Evolutionary conservation across 2,888 invertebrate species (phyloP).

Genomic region (Luperina testacea): DNA sequence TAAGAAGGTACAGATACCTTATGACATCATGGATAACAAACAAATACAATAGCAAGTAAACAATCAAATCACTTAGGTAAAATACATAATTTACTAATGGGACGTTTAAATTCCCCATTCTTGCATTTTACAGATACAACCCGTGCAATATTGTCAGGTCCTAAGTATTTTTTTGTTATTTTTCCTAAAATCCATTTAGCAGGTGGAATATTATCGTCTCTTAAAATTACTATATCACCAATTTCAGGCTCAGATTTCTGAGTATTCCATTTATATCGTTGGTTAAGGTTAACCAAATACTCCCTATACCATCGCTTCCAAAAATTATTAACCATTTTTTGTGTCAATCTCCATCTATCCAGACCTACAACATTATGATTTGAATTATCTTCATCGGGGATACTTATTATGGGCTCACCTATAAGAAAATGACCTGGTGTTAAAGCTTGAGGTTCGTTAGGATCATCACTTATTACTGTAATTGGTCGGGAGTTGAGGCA

Average conservation of each 20-base stretch:
- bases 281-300: not conserved
- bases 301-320: not conserved
- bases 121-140: conserved; percentile 3
- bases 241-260: not conserved
- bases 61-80: not conserved
- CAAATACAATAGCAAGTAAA: not conserved
- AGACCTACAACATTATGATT: not conserved
- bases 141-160: not conserved
- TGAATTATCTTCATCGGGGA: not conserved
- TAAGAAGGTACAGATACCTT: no score
- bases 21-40: no score
- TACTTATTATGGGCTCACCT: not conserved
- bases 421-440: not conserved
- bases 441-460: not conserved
- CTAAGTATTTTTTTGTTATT: not conserved
- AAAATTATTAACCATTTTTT: not conserved
- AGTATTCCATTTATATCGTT: not conserved
- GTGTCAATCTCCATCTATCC: conserved; percentile 3
- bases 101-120: conserved; percentile 7
- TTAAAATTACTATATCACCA: not conserved
- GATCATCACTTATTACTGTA: conserved; percentile 2
- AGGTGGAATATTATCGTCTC: not conserved
- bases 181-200: conserved; percentile 8
- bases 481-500: not conserved
- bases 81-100: conserved; percentile 5